Evolutionary conservation across 2,888 invertebrate genomes (phyloP), one percentile per base, ranked within the genome.

Genomic region (Cordylochernes scorpioides): DNA sequence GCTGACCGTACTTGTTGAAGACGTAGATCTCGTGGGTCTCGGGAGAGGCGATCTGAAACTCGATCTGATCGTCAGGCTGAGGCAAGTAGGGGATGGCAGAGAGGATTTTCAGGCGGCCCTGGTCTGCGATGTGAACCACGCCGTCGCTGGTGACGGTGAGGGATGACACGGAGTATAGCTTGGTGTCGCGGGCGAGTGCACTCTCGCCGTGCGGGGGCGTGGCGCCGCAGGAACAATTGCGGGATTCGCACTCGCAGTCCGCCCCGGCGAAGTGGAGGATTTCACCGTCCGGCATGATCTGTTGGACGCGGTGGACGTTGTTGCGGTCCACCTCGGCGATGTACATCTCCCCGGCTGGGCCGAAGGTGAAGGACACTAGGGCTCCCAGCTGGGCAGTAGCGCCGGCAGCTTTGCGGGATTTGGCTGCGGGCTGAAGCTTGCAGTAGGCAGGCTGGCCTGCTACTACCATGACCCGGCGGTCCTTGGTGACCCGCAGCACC

Each of bases 251-350:
- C 46, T 78, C 75, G 48, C 86, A 88, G 51, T 86, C 84, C 0
- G 77, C 77, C 1, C 88, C 91, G 15, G 84, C 88, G 47, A 82
- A 88, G n/a, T 75, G 65, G 0, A 72, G 66, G 34, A 91, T 82
- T 46, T 77, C 73, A 1, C 88, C 86, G 51, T 86, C 86, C 0
- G 86, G 84, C 1, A 77, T 77, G 30, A 91, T 77, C 1, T 82
- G 67, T 12, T 88, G 60, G 0, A 84, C 71, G 28, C 88, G 63
- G 52, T 94, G 88, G 29, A 88, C 77, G 40, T 84, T 63, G 51
- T 88, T 84, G 0, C 82, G 80, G 52, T 91, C 88, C 45, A 84
- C 84, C 52, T 94, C 91, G 0, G 88, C 84, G 0, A 94, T 75
- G 49, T 71, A 91, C 10, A 97, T 58, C 46, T 82, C 71, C 3